phyloP scores from a whole-genome alignment of 2,888 invertebrate genomes.

The Tipula lateralis region DNA sequence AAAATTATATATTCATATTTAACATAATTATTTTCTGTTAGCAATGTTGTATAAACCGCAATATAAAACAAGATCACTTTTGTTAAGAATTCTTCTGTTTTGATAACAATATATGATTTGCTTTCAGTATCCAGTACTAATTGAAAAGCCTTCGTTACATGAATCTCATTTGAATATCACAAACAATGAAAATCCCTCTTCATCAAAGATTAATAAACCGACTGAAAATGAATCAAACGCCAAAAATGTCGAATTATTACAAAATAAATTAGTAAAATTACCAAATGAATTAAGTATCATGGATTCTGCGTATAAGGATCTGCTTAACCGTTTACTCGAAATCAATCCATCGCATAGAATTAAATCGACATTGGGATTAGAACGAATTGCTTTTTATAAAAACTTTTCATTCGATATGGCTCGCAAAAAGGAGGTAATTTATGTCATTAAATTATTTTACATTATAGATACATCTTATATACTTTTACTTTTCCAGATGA shows the following conservation, averaged over 20 bases:
- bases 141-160: neutral
- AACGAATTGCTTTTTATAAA: slow-evolving; percentile 44
- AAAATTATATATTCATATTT: neutral
- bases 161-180: neutral
- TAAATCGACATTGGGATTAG: slow-evolving; percentile 42
- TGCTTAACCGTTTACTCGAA: slow-evolving; percentile 41
- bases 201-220: neutral
- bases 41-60: neutral
- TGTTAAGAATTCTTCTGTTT: neutral
- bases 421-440: slow-evolving; percentile 13
- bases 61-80: neutral
- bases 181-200: neutral
- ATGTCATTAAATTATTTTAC: neutral
- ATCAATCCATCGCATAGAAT: slow-evolving; percentile 41
- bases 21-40: neutral
- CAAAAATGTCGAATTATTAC: neutral
- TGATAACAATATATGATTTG: neutral
- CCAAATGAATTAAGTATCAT: slow-evolving; percentile 38
- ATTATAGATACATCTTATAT: neutral
- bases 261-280: slow-evolving; percentile 34
- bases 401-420: slow-evolving; percentile 34
- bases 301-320: slow-evolving; percentile 40
- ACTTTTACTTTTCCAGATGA: neutral
- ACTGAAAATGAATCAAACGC: neutral
- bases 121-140: neutral